Conservation (phyloP, 1,140 invertebrate genomes). For the Bombus pascuorum region DNA sequence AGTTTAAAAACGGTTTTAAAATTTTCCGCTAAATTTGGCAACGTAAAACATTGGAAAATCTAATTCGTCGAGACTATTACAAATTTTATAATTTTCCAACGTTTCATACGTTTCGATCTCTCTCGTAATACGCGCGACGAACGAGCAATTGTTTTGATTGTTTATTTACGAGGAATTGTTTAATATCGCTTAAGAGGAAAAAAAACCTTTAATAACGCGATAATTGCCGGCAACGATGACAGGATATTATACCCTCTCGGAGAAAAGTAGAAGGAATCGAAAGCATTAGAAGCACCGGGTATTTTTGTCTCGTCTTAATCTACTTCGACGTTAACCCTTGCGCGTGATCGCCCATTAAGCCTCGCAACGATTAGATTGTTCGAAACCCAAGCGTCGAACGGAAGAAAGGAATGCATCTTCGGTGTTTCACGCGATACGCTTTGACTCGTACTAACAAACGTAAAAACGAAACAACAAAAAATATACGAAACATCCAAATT, state of each 20-base stretch:
- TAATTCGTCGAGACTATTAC: too few relatives aligned
- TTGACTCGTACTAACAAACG: background rate
- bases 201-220: too few relatives aligned
- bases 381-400: background rate
- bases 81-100: too few relatives aligned
- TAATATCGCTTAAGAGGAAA: too few relatives aligned
- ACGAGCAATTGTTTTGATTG: too few relatives aligned
- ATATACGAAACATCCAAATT: background rate
- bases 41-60: too few relatives aligned
- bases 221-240: too few relatives aligned
- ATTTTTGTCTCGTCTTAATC: background rate
- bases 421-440: background rate
- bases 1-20: too few relatives aligned
- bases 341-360: background rate
- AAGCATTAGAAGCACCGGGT: background rate
- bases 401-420: background rate
- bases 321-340: background rate
- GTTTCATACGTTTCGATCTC: too few relatives aligned
- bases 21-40: background rate
- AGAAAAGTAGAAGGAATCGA: background rate
- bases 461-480: accelerated
- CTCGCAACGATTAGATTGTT: background rate
- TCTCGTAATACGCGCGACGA: too few relatives aligned
- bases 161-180: too few relatives aligned
- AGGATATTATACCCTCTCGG: background rate